Conservation (phyloP, 2,113 vertebrate genomes). For the Bambusicola thoracicus region DNA sequence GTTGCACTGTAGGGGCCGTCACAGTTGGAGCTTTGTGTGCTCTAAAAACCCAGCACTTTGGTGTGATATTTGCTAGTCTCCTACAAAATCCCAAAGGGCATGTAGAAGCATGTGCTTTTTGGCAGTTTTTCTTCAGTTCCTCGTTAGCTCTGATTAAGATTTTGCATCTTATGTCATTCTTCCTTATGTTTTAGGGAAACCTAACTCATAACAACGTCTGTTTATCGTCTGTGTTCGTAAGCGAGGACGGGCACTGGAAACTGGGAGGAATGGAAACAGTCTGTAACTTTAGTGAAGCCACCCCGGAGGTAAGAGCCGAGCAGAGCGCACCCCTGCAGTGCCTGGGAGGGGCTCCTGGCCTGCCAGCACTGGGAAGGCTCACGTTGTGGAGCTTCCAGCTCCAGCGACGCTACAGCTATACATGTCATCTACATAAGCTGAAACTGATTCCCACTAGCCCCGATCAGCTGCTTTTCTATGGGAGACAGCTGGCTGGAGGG, state of each 20-base stretch:
- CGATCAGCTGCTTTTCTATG: not conserved
- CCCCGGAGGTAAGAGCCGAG: constrained; percentile 83
- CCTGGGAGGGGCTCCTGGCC: not conserved
- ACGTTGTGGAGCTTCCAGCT: not conserved
- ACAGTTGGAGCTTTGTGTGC: not conserved
- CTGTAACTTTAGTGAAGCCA: constrained; percentile 90
- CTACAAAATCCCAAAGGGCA: not conserved
- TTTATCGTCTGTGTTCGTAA: constrained; percentile 92
- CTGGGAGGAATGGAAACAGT: constrained; percentile 97
- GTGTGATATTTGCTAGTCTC: not conserved
- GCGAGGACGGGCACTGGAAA: constrained; percentile 97
- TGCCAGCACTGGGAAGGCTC: not conserved
- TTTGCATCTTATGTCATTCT: not conserved
- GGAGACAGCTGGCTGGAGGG: not conserved
- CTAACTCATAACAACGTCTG: constrained; percentile 96
- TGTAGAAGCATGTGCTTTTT: not conserved
- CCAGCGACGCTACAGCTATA: too few relatives aligned
- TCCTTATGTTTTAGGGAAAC: constrained; percentile 82
- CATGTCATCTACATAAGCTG: not conserved
- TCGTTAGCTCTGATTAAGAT: not conserved
- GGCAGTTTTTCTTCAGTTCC: not conserved
- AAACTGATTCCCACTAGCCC: not conserved
- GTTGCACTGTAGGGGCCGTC: not conserved
- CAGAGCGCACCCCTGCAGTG: not conserved
- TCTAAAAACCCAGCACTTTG: not conserved